Evolutionary conservation across 2,888 invertebrate species (phyloP).

Genomic region (Scaptomyza flava): DNA sequence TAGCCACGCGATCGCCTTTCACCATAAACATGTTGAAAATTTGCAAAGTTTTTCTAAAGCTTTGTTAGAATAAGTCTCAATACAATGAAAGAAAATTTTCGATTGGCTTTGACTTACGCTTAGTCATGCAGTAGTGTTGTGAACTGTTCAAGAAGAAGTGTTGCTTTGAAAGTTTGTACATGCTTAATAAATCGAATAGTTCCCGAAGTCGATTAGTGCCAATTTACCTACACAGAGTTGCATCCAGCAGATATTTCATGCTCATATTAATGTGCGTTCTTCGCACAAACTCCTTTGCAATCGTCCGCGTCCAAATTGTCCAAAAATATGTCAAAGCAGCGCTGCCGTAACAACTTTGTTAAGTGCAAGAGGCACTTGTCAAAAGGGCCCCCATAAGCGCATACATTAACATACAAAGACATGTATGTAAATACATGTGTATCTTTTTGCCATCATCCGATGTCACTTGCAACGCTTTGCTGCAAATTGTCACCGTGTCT

Average conservation of each 20-base stretch:
- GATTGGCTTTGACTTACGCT: neutral
- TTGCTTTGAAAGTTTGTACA: neutral
- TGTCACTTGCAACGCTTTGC: conserved; percentile 48
- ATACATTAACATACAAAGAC: neutral
- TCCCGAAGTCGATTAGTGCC: neutral
- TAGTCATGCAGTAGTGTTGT: conserved; percentile 12
- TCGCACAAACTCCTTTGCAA: conserved; percentile 8
- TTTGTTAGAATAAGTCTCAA: neutral
- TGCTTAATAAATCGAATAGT: neutral
- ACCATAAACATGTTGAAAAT: conserved; percentile 31
- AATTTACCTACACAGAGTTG: neutral
- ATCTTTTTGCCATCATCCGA: conserved; percentile 27
- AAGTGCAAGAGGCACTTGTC: conserved; percentile 42
- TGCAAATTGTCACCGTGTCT: conserved; percentile 63
- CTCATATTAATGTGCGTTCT: neutral
- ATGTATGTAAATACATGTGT: neutral
- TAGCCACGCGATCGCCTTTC: conserved; percentile 26
- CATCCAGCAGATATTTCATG: neutral
- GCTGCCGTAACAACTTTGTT: conserved; percentile 46
- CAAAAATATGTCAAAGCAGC: conserved; percentile 45
- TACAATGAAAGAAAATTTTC: neutral
- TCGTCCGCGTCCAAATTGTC: conserved; percentile 32
- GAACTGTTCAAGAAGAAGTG: neutral
- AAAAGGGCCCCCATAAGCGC: conserved; percentile 7
- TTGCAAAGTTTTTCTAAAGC: neutral